phyloP scores from a whole-genome alignment of 2,113 vertebrate genomes.

The Daphoenositta chrysoptera region DNA sequence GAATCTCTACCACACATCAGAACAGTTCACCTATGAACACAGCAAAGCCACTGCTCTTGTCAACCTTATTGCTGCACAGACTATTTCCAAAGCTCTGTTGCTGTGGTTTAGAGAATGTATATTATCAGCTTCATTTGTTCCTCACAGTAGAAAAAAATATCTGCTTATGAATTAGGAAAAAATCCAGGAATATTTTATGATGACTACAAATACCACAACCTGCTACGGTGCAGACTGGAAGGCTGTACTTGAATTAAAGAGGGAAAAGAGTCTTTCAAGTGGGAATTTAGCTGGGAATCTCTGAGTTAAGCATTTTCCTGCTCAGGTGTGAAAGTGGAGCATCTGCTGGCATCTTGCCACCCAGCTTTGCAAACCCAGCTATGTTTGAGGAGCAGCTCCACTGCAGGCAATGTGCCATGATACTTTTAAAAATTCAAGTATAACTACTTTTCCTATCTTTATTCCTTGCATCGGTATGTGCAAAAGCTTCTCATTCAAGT shows the following conservation, averaged over 20 bases:
- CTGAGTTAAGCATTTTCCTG: not conserved
- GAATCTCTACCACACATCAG: not conserved
- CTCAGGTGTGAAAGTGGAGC: not conserved
- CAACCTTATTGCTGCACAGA: not conserved
- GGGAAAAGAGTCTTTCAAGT: not conserved
- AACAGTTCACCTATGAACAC: not conserved
- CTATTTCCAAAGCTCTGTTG: not conserved
- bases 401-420: not conserved
- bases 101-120: not conserved
- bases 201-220: not conserved
- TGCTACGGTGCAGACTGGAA: not conserved
- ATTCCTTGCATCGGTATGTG: not conserved
- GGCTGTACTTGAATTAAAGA: not conserved
- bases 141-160: not conserved
- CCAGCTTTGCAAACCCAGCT: not conserved
- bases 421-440: not conserved
- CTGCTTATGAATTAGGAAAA: not conserved
- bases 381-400: not conserved
- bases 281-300: not conserved
- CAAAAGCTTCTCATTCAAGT: not conserved
- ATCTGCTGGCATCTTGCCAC: not conserved
- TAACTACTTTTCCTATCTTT: not conserved
- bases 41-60: not conserved
- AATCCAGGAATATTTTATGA: not conserved
- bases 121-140: not conserved